Conservation (phyloP, 2,797 vertebrate species). For the Mormyrus hasselquistii region DNA sequence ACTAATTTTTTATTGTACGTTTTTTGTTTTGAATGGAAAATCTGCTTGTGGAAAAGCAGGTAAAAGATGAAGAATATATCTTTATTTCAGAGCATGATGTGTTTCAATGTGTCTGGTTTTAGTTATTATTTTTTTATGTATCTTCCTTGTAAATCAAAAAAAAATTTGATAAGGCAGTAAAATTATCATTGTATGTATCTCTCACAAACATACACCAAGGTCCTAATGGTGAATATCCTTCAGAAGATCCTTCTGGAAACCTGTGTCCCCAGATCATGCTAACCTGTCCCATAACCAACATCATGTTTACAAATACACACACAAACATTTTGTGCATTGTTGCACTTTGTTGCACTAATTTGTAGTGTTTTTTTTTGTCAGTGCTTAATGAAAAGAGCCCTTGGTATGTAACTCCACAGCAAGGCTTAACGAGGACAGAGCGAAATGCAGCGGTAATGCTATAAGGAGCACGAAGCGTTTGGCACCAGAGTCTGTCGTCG, state of each 20-base stretch:
- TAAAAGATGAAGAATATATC: background rate
- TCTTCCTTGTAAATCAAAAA: conserved; percentile 5
- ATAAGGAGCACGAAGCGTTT: background rate
- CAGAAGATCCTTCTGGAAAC: background rate
- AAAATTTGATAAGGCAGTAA: conserved; percentile 16
- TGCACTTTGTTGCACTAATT: background rate
- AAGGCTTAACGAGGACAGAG: background rate
- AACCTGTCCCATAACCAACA: conserved; percentile 4
- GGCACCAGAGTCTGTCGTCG: background rate
- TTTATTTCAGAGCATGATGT: background rate
- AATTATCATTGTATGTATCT: conserved; percentile 25
- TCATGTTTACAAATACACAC: conserved; percentile 3
- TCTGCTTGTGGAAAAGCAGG: background rate
- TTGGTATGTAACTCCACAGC: background rate
- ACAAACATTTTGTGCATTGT: background rate
- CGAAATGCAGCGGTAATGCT: conserved; percentile 1
- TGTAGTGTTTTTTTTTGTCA: background rate
- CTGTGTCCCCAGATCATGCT: background rate
- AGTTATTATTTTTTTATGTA: background rate
- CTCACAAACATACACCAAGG: background rate
- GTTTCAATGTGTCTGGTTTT: background rate
- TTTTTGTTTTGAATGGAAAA: background rate
- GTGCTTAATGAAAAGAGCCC: background rate
- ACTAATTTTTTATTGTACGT: background rate
- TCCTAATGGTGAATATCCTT: background rate